A percentile compares a stretch with the other conserved stretches of the same genome.
phyloP scores from a whole-genome alignment of 2,888 invertebrate genomes.

The Oeneis ivallda region DNA sequence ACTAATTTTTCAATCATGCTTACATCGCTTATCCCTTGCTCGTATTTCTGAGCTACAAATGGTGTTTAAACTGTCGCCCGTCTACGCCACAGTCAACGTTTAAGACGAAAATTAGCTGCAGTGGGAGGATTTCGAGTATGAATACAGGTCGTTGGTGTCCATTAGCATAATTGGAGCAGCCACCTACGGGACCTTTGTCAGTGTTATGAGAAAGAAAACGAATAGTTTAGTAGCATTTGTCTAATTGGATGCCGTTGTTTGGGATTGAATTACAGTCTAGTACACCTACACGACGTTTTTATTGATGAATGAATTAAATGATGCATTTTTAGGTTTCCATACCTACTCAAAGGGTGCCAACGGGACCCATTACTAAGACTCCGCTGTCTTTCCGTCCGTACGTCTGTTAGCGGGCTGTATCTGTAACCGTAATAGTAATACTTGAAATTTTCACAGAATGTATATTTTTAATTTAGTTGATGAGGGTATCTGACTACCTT shows the following conservation, averaged over 20 bases:
- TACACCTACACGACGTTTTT: not conserved
- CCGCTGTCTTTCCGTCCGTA: too few species aligned
- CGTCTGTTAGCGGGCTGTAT: too few species aligned
- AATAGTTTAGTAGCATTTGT: slow-evolving; percentile 26
- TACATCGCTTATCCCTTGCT: not conserved
- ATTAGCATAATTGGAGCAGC: slow-evolving; percentile 79
- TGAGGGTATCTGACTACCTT: too few species aligned
- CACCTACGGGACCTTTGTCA: slow-evolving; percentile 38
- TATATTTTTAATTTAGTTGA: too few species aligned
- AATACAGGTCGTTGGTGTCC: slow-evolving; percentile 78
- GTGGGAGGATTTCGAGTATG: slow-evolving; percentile 78
- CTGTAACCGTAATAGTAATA: too few species aligned
- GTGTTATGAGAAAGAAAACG: slow-evolving; percentile 32
- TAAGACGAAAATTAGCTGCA: slow-evolving; percentile 78
- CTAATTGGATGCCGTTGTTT: slow-evolving; percentile 27
- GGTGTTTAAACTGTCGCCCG: slow-evolving; percentile 44
- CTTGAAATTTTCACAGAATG: too few species aligned
- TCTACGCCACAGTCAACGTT: slow-evolving; percentile 53
- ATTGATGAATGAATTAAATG: too few species aligned
- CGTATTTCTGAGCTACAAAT: slow-evolving; percentile 4
- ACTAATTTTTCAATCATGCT: not conserved
- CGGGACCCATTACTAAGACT: too few species aligned
- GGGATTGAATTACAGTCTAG: slow-evolving; percentile 2
- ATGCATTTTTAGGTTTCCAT: too few species aligned
- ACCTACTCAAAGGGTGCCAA: too few species aligned